Evolutionary conservation across 1,140 invertebrate species (phyloP), one percentile per base, ranked within the genome.

Genomic region (Zaprionus lachaisei): DNA sequence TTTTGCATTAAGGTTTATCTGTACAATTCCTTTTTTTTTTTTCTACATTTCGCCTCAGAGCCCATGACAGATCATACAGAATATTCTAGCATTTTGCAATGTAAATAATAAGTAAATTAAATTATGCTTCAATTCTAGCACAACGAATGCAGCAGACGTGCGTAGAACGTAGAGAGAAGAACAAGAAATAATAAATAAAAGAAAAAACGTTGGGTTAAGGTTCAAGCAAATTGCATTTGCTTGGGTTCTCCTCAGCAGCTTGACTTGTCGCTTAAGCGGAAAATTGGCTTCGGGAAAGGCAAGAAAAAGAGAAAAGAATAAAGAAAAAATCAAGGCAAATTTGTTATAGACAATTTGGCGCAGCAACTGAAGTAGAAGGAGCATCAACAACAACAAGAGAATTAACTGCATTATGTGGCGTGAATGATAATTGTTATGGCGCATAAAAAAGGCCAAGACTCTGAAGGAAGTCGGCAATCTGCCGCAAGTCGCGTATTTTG

Each of bases 221-320:
- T 89, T 89, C 83, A 87, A 83, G 80, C 64, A 87, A 87, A 87
- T 87, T 87, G 83, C 80, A 80, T 81, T 87, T 83, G 69, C 58
- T 64, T 56, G 58, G 37, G 47, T 41, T 64, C 20, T 54, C 6
- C 17, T 54, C 44, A 5, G 66, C 57, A 49, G 61, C 65, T 69
- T 78, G 69, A 74, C 81, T 89, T 90, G 84, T 90, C 85, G 84
- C 84, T 89, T 84, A 64, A 89, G 81, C 78, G 79, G 72, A 89
- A 89, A 87, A 87, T 87, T 89, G 75, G 24, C 37, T 38, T 47
- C 28, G 5, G 37, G 17, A 61, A 60, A 69, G 7, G 61, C 38
- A 24, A 28, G 26, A 28, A 69, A 34, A 17, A 17, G 26, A n/a
- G 12, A 5, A 41, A 6, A 62, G n/a, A 62, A 11, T 34, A 0